phyloP scores from a whole-genome alignment of 2,797 vertebrate species.

The Chaetodon trifasciatus region DNA sequence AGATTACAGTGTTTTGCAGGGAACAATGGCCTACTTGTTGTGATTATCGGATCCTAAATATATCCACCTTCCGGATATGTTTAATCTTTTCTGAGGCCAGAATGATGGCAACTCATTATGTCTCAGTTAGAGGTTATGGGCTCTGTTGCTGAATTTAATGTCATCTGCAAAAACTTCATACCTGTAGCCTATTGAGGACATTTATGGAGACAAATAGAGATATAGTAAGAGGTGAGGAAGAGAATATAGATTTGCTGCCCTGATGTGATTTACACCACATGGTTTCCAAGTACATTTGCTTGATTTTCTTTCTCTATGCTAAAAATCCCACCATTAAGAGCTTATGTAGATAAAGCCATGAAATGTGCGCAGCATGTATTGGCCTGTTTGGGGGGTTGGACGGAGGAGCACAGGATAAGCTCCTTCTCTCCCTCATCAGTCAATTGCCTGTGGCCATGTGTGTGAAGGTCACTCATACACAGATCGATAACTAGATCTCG shows the following conservation, averaged over 20 bases:
- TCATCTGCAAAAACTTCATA: neutral
- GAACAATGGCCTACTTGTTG: conserved; percentile 75
- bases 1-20: conserved; percentile 65
- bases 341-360: neutral
- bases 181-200: neutral
- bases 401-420: conserved; percentile 5
- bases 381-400: conserved; percentile 15
- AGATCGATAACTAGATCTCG: conserved; percentile 71
- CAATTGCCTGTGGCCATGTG: conserved; percentile 49
- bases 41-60: conserved; percentile 63
- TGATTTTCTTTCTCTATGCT: neutral
- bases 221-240: neutral
- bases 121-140: neutral
- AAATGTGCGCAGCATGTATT: conserved; percentile 19
- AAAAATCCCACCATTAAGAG: neutral
- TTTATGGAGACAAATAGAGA: neutral
- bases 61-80: conserved; percentile 43
- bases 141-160: neutral
- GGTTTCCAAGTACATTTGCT: neutral
- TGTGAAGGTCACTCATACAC: conserved; percentile 80
- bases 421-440: conserved; percentile 45
- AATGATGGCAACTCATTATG: conserved; percentile 1
- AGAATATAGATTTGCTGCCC: neutral
- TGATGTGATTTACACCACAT: neutral
- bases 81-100: conserved; percentile 33